phyloP scores from a whole-genome alignment of 2,888 invertebrate species.

The Drosophila falleni region DNA sequence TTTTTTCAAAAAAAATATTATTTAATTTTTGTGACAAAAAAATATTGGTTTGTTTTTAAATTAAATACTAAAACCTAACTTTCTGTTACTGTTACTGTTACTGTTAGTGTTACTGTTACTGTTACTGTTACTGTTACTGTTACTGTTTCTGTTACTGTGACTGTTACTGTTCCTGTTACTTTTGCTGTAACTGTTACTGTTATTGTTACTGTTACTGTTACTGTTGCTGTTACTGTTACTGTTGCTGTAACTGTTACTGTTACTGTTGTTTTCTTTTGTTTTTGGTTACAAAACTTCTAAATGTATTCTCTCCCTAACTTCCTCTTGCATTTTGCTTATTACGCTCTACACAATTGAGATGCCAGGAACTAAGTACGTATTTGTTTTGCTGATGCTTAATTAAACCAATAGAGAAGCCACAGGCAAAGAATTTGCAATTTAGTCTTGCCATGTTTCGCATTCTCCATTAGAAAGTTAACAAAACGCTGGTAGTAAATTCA shows the following conservation, averaged over 20 bases:
- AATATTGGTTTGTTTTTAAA: no score
- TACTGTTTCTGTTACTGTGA: not conserved
- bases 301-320: not conserved
- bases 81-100: not conserved
- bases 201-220: not conserved
- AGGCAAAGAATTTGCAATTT: slow-evolving; percentile 17
- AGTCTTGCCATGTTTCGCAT: slow-evolving; percentile 7
- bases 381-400: slow-evolving; percentile 24
- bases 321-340: no score
- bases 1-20: no score
- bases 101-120: not conserved
- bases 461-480: slow-evolving; percentile 29
- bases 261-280: not conserved
- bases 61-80: no score
- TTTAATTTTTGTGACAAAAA: no score
- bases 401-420: slow-evolving; percentile 22
- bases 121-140: not conserved
- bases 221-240: not conserved
- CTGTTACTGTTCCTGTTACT: not conserved
- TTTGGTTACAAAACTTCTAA: not conserved
- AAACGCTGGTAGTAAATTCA: slow-evolving; percentile 2
- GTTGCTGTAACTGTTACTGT: not conserved
- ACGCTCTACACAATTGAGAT: not conserved
- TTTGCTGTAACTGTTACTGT: not conserved
- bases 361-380: not conserved